phyloP scores from a whole-genome alignment of 2,888 invertebrate genomes.

The Tillus elongatus region DNA sequence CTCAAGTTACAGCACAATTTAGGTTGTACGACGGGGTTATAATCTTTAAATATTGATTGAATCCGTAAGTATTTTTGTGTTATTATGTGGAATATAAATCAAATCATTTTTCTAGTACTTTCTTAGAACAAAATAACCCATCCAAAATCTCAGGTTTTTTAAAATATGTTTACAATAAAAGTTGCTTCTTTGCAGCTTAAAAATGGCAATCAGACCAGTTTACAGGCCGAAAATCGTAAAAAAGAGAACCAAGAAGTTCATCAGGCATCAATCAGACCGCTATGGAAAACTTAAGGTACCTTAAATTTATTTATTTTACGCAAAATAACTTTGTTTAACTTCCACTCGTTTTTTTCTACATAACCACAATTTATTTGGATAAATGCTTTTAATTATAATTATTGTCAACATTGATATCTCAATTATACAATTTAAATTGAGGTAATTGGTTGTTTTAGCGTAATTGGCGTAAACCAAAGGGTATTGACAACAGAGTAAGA shows the following conservation, averaged over 20 bases:
- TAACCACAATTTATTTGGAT: conserved; percentile 3
- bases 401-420: too few relatives aligned
- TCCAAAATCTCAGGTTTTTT: too few relatives aligned
- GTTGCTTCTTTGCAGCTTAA: conserved; percentile 34
- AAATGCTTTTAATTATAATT: too few relatives aligned
- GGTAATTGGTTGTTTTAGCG: conserved; percentile 48
- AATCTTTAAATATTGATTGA: too few relatives aligned
- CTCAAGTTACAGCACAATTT: too few relatives aligned
- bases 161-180: too few relatives aligned
- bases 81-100: too few relatives aligned
- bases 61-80: too few relatives aligned
- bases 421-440: not conserved
- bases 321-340: too few relatives aligned
- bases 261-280: conserved; percentile 96
- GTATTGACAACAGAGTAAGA: conserved; percentile 99
- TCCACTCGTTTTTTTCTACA: not conserved
- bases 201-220: conserved; percentile 84
- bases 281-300: conserved; percentile 88
- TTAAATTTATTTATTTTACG: conserved; percentile 14
- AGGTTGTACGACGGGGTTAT: too few relatives aligned
- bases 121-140: too few relatives aligned
- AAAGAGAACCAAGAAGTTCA: conserved; percentile 97
- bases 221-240: conserved; percentile 87
- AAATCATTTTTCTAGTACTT: too few relatives aligned
- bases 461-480: conserved; percentile 99